phyloP scores from a whole-genome alignment of 2,113 vertebrate genomes.

The Triplophysa dalaica region DNA sequence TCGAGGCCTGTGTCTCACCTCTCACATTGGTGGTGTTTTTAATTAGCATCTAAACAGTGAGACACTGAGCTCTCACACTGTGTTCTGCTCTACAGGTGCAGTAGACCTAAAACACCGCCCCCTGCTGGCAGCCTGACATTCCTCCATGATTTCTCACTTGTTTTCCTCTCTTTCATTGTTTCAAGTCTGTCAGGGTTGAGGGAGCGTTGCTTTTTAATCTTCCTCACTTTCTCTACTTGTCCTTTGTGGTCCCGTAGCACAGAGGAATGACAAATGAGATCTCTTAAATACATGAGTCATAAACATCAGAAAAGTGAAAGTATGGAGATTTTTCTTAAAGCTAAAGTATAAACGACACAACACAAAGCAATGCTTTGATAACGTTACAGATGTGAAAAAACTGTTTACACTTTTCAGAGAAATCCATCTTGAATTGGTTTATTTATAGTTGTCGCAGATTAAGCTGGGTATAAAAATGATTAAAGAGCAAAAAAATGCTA shows the following conservation, averaged over 20 bases:
- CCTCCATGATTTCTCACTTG: slow-evolving; percentile 26
- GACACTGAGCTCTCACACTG: slow-evolving; percentile 34
- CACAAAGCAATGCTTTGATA: background rate
- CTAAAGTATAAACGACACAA: background rate
- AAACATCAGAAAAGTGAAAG: too few relatives aligned
- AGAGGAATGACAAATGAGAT: too few relatives aligned
- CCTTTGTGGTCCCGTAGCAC: too few relatives aligned
- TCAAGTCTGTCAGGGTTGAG: background rate
- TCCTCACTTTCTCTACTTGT: background rate
- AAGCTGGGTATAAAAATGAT: background rate
- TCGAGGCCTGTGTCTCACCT: slow-evolving; percentile 51
- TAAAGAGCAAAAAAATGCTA: too few relatives aligned
- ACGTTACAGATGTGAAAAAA: too few relatives aligned
- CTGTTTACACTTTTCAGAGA: background rate
- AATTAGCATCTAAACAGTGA: slow-evolving; percentile 65
- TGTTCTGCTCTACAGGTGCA: slow-evolving; percentile 45
- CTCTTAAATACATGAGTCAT: too few relatives aligned
- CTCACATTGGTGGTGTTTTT: slow-evolving; percentile 60
- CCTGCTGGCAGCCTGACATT: slow-evolving; percentile 62
- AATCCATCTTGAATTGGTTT: too few relatives aligned
- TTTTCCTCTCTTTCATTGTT: background rate
- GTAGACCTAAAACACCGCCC: slow-evolving; percentile 63
- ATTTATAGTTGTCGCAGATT: too few relatives aligned
- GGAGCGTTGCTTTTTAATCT: background rate
- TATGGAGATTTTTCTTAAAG: too few relatives aligned